Evolutionary conservation across 2,797 vertebrate genomes (phyloP).

Genomic region (Acrossocheilus fasciatus): DNA sequence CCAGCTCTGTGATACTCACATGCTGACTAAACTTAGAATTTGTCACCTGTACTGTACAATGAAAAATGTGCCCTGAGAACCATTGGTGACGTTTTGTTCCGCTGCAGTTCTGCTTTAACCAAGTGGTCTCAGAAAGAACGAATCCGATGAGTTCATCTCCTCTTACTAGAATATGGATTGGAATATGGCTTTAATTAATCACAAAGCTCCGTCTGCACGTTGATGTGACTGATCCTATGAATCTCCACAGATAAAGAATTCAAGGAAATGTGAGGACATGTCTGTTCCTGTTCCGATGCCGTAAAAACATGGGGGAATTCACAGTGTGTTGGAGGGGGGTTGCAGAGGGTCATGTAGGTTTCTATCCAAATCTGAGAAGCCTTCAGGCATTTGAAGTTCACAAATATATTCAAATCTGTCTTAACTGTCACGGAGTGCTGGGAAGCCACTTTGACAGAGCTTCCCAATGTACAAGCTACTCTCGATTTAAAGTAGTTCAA

Average conservation of each 20-base stretch:
- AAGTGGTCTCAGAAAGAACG: constrained; percentile 10
- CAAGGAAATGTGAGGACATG: constrained; percentile 58
- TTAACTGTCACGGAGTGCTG: background rate
- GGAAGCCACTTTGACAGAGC: background rate
- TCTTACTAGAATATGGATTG: constrained; percentile 46
- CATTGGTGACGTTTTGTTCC: background rate
- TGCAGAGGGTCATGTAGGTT: background rate
- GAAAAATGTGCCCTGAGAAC: constrained; percentile 43
- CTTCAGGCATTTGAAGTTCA: background rate
- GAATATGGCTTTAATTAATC: constrained; percentile 32
- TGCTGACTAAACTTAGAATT: constrained; percentile 9
- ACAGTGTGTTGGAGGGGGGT: background rate
- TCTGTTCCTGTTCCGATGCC: constrained; percentile 51
- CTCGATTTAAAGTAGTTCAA: background rate
- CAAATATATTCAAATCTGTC: background rate
- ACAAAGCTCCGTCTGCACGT: background rate
- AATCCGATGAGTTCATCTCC: constrained; percentile 17
- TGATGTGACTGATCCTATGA: constrained; percentile 4
- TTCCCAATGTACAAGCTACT: background rate
- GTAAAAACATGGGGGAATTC: constrained; percentile 3
- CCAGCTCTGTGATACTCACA: constrained; percentile 8
- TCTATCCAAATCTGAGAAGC: background rate
- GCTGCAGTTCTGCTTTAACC: constrained; percentile 15
- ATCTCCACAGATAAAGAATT: constrained; percentile 35
- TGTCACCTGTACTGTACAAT: constrained; percentile 37